phyloP scores from a whole-genome alignment of 2,797 vertebrate species.

The Lepilemur ruficaudatus region DNA sequence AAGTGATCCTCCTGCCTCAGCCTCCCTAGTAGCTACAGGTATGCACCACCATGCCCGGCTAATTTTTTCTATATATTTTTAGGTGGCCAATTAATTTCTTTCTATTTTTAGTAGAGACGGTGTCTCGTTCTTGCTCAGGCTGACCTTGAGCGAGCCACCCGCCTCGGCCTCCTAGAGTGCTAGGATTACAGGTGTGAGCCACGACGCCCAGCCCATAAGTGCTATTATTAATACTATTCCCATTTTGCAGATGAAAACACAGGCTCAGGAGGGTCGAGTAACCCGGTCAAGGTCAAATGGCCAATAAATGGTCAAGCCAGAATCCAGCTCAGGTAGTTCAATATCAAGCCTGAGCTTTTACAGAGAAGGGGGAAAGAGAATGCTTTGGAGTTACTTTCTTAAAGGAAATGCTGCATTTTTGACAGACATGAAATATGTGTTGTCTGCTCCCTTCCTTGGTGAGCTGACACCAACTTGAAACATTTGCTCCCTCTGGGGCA shows the following conservation, averaged over 20 bases:
- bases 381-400: not conserved
- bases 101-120: no score
- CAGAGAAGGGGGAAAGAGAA: not conserved
- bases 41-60: no score
- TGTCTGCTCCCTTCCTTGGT: slow-evolving; percentile 36
- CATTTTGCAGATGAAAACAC: not conserved
- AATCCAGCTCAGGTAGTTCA: not conserved
- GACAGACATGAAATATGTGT: slow-evolving; percentile 13
- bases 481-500: not conserved
- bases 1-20: no score
- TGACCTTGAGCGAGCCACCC: no score
- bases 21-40: no score
- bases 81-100: no score
- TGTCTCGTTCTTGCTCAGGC: no score
- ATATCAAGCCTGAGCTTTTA: not conserved
- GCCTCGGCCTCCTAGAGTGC: no score
- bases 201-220: no score
- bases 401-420: slow-evolving; percentile 4
- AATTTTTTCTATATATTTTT: no score
- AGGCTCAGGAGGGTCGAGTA: not conserved
- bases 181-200: no score
- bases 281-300: not conserved
- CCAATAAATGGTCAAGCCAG: not conserved
- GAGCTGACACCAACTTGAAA: slow-evolving; percentile 55
- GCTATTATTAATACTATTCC: not conserved